Evolutionary conservation across 2,797 vertebrate species (phyloP).

Genomic region (Allobates femoralis): DNA sequence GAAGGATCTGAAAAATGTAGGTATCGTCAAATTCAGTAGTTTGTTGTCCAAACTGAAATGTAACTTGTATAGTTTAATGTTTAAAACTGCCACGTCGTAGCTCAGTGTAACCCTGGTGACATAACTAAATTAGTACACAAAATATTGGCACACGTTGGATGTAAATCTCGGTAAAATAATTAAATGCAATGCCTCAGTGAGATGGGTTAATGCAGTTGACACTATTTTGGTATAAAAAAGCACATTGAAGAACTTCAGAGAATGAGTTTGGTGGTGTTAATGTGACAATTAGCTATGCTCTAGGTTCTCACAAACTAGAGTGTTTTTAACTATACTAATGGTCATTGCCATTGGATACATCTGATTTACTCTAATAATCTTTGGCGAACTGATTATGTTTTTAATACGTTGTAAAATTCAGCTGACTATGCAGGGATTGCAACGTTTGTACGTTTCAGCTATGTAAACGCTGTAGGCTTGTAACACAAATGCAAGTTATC

Average conservation of each 20-base stretch:
- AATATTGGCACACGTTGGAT: constrained; percentile 12
- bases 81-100: not conserved
- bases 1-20: not conserved
- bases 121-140: not conserved
- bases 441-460: not conserved
- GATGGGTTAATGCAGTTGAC: constrained; percentile 64
- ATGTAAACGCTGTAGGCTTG: not conserved
- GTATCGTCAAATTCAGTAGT: not conserved
- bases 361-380: constrained; percentile 70
- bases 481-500: no score
- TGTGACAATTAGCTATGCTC: constrained; percentile 67
- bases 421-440: not conserved
- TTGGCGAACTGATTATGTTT: constrained; percentile 66
- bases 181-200: constrained; percentile 64
- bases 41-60: not conserved
- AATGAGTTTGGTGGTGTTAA: constrained; percentile 64
- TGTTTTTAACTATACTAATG: constrained; percentile 66
- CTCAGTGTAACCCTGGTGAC: not conserved
- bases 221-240: constrained; percentile 51
- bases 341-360: constrained; percentile 67
- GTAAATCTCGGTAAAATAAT: constrained; percentile 45
- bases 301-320: constrained; percentile 68
- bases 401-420: constrained; percentile 18
- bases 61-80: not conserved
- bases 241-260: not conserved